Conservation (phyloP, 1,140 invertebrate species). For the Drosophila repletoides region DNA sequence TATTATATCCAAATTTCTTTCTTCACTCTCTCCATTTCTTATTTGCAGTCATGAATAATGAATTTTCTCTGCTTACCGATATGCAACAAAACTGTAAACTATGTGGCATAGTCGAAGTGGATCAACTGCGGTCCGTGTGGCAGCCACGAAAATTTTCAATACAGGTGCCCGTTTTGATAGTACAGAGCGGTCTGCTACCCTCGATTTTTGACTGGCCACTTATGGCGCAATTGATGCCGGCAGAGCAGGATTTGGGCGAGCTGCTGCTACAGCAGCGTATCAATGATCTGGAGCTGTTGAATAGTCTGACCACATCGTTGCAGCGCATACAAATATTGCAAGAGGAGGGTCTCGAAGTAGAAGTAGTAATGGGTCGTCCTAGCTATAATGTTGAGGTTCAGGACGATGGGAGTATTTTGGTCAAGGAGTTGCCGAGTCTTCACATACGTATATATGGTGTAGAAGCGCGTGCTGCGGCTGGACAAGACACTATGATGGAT, state of each 20-base stretch:
- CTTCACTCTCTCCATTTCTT: neutral
- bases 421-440: conserved; percentile 36
- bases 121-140: conserved; percentile 27
- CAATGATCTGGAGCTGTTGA: conserved; percentile 41
- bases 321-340: conserved; percentile 29
- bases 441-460: conserved; percentile 14
- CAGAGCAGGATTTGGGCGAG: conserved; percentile 7
- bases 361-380: conserved; percentile 26
- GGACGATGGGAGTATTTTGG: conserved; percentile 34
- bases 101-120: conserved; percentile 33
- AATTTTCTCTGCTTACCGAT: conserved; percentile 11
- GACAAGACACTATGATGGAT: no score
- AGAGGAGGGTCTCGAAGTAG: conserved; percentile 19
- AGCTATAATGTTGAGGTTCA: conserved; percentile 31
- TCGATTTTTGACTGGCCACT: conserved; percentile 44
- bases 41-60: conserved; percentile 23
- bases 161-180: conserved; percentile 17
- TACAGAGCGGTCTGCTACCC: conserved; percentile 25
- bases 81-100: conserved; percentile 24
- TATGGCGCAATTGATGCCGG: conserved; percentile 23
- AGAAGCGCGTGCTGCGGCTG: conserved; percentile 16
- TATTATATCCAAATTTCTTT: neutral
- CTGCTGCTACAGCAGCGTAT: conserved; percentile 33
- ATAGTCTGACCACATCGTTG: conserved; percentile 34
- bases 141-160: conserved; percentile 19